Evolutionary conservation across 2,113 vertebrate genomes (phyloP).

Genomic region (Manacus vitellinus): DNA sequence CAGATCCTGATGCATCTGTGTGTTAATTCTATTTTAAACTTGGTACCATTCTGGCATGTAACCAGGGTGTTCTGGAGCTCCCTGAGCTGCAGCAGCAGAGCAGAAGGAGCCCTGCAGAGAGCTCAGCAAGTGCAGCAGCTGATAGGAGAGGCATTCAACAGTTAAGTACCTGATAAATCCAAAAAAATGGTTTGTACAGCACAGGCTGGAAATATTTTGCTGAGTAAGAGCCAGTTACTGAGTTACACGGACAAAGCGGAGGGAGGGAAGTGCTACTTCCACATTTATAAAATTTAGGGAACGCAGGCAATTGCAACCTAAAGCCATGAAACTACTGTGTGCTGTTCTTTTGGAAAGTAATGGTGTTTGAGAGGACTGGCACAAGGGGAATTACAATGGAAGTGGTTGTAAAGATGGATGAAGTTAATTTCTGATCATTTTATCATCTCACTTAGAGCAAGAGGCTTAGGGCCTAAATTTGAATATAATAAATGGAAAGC

Average conservation of each 20-base stretch:
- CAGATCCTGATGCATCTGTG: constrained; percentile 27
- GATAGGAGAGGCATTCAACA: background rate
- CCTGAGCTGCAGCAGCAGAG: background rate
- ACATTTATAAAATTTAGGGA: background rate
- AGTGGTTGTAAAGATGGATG: background rate
- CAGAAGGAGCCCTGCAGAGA: background rate
- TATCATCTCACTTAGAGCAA: background rate
- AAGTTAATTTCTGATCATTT: background rate
- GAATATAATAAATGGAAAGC: background rate
- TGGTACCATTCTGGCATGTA: background rate
- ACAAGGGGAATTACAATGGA: background rate
- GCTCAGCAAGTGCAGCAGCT: background rate
- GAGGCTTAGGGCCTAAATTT: background rate
- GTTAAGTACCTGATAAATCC: background rate
- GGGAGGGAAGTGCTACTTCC: background rate
- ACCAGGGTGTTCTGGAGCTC: constrained; percentile 18
- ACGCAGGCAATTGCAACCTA: background rate
- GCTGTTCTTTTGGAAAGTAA: background rate
- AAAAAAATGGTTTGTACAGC: background rate
- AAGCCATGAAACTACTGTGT: background rate
- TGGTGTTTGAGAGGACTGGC: background rate
- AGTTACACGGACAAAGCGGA: background rate
- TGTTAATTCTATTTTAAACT: constrained; percentile 49
- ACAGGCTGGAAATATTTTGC: background rate
- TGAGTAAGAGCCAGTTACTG: background rate